These are phyloP conservation scores for Aphelinus certus DNA, from an alignment of 1,140 invertebrate species.

Conservation along the genomic window DNA sequence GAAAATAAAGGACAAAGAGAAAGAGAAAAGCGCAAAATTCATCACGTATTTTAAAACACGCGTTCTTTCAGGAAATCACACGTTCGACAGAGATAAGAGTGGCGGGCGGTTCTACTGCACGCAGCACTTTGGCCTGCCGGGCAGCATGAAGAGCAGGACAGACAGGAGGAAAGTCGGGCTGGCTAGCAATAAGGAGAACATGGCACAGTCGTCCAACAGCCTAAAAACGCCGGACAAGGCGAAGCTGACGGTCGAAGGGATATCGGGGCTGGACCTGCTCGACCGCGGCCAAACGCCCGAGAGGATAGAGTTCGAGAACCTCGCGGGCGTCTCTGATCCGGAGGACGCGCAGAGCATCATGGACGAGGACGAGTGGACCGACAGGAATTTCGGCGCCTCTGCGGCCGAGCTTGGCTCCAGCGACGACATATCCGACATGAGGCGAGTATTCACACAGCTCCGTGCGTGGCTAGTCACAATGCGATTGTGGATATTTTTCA, in stretches of 20 bases:
- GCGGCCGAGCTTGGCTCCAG: slow-evolving; percentile 76
- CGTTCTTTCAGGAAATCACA: slow-evolving; percentile 70
- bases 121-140: slow-evolving; percentile 78
- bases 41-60: too few relatives aligned
- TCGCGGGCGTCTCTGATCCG: slow-evolving; percentile 71
- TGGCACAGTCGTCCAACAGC: slow-evolving; percentile 53
- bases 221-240: slow-evolving; percentile 60
- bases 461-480: too few relatives aligned
- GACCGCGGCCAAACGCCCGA: slow-evolving; percentile 81
- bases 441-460: slow-evolving; percentile 46
- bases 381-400: slow-evolving; percentile 86
- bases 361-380: slow-evolving; percentile 94
- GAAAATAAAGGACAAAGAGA: too few relatives aligned
- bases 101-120: slow-evolving; percentile 83
- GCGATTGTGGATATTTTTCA: too few relatives aligned
- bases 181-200: slow-evolving; percentile 62
- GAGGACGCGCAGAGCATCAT: slow-evolving; percentile 82
- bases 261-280: slow-evolving; percentile 69
- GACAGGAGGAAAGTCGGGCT: slow-evolving; percentile 58
- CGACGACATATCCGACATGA: slow-evolving; percentile 78
- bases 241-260: slow-evolving; percentile 59
- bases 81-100: slow-evolving; percentile 79
- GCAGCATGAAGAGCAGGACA: slow-evolving; percentile 62
- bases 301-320: slow-evolving; percentile 80
- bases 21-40: too few relatives aligned